Evolutionary conservation across 2,797 vertebrate species (phyloP).

Genomic region (Takifugu ocellatus): DNA sequence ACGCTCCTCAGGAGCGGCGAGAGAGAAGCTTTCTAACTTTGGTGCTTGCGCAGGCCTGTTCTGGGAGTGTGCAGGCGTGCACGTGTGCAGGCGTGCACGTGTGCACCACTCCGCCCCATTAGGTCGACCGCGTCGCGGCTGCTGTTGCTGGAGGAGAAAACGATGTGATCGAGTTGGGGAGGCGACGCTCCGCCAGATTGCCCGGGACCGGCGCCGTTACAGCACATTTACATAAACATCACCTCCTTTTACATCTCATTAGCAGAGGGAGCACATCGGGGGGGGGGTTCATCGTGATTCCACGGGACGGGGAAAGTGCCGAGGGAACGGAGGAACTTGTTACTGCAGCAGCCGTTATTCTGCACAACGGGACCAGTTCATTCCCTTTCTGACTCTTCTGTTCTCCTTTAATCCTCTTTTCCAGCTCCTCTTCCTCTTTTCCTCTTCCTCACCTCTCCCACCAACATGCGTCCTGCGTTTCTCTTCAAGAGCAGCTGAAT

Average conservation of each 20-base stretch:
- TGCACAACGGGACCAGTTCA: constrained; percentile 11
- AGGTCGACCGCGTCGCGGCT: constrained; percentile 45
- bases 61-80: constrained; percentile 10
- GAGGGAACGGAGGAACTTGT: constrained; percentile 12
- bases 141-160: constrained; percentile 20
- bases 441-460: too few relatives aligned
- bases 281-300: constrained; percentile 23
- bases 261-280: constrained; percentile 54
- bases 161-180: constrained; percentile 45
- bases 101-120: constrained; percentile 49
- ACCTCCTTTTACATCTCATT: constrained; percentile 53
- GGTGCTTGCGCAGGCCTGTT: constrained; percentile 8
- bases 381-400: neutral
- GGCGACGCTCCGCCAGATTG: constrained; percentile 34
- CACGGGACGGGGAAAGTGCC: constrained; percentile 14
- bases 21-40: constrained; percentile 20
- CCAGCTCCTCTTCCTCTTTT: neutral
- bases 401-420: neutral
- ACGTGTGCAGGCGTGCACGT: constrained; percentile 3
- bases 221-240: constrained; percentile 63
- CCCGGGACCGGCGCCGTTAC: constrained; percentile 35
- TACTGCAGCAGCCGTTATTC: neutral
- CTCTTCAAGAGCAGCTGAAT: constrained; percentile 41
- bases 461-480: neutral
- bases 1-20: constrained; percentile 16